These are phyloP conservation scores for Anoplopoma fimbria DNA, from an alignment of 2,113 vertebrate species.

Conservation along the genomic window DNA sequence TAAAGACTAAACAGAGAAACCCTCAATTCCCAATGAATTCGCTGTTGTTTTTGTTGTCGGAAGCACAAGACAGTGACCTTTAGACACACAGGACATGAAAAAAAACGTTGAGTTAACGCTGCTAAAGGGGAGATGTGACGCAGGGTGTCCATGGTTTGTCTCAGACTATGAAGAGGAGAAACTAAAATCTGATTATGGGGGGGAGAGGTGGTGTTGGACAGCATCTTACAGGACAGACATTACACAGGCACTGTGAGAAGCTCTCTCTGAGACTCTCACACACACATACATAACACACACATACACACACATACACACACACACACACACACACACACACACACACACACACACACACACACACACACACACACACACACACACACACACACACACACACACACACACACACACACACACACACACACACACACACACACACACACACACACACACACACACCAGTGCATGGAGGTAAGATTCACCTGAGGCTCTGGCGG, in stretches of 20 bases:
- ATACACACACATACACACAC: constrained; percentile 15
- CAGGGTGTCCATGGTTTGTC: constrained; percentile 42
- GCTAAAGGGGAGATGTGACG: constrained; percentile 34
- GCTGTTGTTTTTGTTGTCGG: constrained; percentile 61
- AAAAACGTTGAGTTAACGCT: neutral
- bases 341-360: constrained; percentile 11
- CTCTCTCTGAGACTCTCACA: constrained; percentile 28
- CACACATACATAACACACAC: constrained; percentile 1
- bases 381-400: neutral
- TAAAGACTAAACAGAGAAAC: constrained; percentile 44
- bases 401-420: constrained; percentile 14
- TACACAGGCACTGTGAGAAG: constrained; percentile 60
- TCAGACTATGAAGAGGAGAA: constrained; percentile 23
- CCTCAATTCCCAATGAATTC: constrained; percentile 59
- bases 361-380: constrained; percentile 36
- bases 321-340: constrained; percentile 26
- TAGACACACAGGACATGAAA: constrained; percentile 2
- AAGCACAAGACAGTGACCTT: constrained; percentile 41
- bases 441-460: constrained; percentile 25
- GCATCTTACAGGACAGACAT: constrained; percentile 55
- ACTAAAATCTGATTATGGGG: constrained; percentile 43
- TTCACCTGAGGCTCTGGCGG: constrained; percentile 80
- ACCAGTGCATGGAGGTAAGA: constrained; percentile 73
- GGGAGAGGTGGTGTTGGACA: constrained; percentile 35
- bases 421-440: neutral